Base-by-base conservation (phyloP, 1,140 invertebrate species). In the Homarus americanus region DNA sequence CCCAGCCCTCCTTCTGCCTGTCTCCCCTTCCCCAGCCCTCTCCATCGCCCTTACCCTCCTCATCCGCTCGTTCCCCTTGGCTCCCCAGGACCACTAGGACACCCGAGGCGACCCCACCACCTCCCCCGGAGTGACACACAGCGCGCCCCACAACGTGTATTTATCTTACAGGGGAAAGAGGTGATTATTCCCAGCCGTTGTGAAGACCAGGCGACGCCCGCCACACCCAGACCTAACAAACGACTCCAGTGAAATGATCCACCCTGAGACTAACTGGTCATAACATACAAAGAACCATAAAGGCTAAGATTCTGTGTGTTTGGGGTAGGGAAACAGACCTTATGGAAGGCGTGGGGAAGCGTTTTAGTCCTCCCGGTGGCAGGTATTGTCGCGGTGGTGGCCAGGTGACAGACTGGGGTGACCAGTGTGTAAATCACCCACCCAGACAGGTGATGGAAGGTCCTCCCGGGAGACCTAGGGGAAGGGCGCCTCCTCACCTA, bases 111-210 rank as follows among this genome's bases (percentile, higher is more conserved):
- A 0, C 58, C 38, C 38, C 84, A 86, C 69, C 69, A 76, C 72
- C 84, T 44, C 84, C 84, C 84, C 72, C 72, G 40, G 72, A 73
- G 84, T 75, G 84, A 86, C 72, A 86, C 84, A 86, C 84, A 78
- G 69, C 20, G 10, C 69, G 40, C 72, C 72, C 72, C 72, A 75
- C 84, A 75, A 75, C 72, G 69, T 10, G 72, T 86, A 86, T 86
- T 86, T 86, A 86, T 86, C 84, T 86, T 86, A 58, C 69, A 40
- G 84, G 63, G 84, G 84, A 86, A 86, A 76, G 84, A 86, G 84
- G 72, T 76, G 84, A 86, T 86, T 86, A 86, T 86, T 75, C 84
- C 41, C 17, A 28, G 72, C 7, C 41, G 84, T 73, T 36, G 72
- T 28, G 78, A 72, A 44, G 41, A n/a, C 41, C 72, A 76, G 84